Percentiles rank a stretch among this genome's conserved stretches.
phyloP scores from a whole-genome alignment of 2,888 invertebrate species.

The Endomychus coccineus region DNA sequence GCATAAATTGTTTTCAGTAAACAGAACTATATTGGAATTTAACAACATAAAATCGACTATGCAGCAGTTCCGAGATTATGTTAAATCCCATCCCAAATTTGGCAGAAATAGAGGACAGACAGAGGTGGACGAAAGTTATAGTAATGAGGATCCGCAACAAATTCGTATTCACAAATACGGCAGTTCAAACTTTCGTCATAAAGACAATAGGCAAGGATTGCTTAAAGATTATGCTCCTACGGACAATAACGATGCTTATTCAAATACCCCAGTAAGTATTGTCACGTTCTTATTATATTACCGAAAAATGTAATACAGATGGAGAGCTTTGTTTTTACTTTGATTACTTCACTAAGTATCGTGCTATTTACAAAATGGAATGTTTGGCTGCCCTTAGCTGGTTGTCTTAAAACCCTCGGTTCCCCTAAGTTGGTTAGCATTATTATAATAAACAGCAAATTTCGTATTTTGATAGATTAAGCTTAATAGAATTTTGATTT shows the following conservation, averaged over 20 bases:
- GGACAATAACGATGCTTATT: constrained; percentile 8
- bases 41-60: constrained; percentile 33
- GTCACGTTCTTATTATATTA: too few species aligned
- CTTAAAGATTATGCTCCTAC: constrained; percentile 28
- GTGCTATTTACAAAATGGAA: too few species aligned
- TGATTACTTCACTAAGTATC: too few species aligned
- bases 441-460: too few species aligned
- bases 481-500: too few species aligned
- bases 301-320: too few species aligned
- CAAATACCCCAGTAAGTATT: constrained; percentile 8
- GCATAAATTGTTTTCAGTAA: constrained; percentile 23
- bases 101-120: constrained; percentile 23
- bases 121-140: constrained; percentile 30
- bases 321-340: too few species aligned
- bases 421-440: too few species aligned
- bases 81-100: constrained; percentile 33
- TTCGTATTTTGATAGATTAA: too few species aligned
- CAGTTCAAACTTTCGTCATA: constrained; percentile 38
- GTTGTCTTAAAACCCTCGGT: too few species aligned
- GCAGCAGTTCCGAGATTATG: constrained; percentile 35
- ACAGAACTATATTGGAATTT: constrained; percentile 32
- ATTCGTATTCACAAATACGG: constrained; percentile 33
- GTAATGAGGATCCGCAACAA: constrained; percentile 23
- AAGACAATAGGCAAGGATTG: constrained; percentile 32
- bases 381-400: too few species aligned